phyloP scores from a whole-genome alignment of 2,888 invertebrate species.

The Branchellion lobata region DNA sequence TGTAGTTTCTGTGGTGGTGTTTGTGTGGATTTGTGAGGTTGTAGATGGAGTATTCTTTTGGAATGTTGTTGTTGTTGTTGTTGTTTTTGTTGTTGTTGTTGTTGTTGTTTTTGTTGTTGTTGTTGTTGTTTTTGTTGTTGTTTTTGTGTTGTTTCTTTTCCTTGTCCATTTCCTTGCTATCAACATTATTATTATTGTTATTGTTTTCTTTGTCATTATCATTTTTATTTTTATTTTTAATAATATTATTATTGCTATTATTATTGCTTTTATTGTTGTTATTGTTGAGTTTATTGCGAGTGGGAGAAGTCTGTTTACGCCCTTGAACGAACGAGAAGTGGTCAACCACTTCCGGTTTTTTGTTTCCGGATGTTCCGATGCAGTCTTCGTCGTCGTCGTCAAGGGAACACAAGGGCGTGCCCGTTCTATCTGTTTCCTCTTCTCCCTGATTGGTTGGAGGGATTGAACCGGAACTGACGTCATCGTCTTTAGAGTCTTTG shows the following conservation, averaged over 20 bases:
- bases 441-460: too few species aligned
- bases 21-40: neutral
- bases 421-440: constrained; percentile 27
- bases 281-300: too few species aligned
- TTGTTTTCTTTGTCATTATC: too few species aligned
- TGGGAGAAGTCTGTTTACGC: too few species aligned
- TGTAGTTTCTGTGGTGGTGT: neutral
- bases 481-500: neutral
- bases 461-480: neutral
- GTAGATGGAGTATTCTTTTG: neutral
- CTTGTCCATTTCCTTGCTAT: neutral
- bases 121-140: neutral
- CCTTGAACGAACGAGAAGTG: too few species aligned
- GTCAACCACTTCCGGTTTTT: too few species aligned
- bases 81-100: neutral
- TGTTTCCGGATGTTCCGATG: neutral
- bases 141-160: neutral
- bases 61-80: neutral
- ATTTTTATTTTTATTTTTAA: too few species aligned
- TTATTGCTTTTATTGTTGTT: neutral
- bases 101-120: neutral
- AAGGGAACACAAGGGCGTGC: neutral
- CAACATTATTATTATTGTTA: neutral
- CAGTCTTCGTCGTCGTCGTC: constrained; percentile 6
- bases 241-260: neutral